Percentiles rank a stretch among this genome's conserved stretches.
Evolutionary conservation across 2,113 vertebrate species (phyloP).

Genomic region (Passer montanus): DNA sequence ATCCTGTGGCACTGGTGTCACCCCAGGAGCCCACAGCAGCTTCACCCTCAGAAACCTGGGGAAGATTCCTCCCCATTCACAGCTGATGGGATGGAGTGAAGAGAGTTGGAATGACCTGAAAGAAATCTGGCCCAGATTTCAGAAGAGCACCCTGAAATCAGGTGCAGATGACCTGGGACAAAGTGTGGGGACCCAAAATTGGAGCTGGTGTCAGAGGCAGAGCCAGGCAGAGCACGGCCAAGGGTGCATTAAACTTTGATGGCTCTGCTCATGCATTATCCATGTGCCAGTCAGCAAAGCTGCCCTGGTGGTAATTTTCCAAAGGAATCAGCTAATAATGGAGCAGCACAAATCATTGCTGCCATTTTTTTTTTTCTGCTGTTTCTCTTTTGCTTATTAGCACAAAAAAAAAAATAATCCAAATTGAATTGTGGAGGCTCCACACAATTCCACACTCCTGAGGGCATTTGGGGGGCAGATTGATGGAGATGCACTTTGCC

Average conservation of each 20-base stretch:
- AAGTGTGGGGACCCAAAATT: background rate
- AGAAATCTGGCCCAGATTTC: background rate
- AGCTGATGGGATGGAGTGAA: too few species aligned
- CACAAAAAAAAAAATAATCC: background rate
- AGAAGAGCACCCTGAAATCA: background rate
- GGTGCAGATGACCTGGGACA: background rate
- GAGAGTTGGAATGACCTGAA: background rate
- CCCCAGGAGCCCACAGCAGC: too few species aligned
- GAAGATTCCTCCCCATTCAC: too few species aligned
- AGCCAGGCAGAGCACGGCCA: background rate
- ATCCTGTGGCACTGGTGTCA: background rate
- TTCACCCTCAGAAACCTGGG: too few species aligned
- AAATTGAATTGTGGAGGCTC: background rate
- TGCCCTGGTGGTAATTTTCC: conserved; percentile 33
- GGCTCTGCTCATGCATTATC: conserved; percentile 44
- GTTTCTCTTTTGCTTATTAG: background rate
- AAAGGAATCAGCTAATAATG: background rate
- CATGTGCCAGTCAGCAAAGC: conserved; percentile 57
- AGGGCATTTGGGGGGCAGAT: background rate
- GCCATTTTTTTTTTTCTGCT: background rate
- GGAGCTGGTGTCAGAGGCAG: background rate
- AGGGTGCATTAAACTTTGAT: conserved; percentile 61
- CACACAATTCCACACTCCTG: background rate
- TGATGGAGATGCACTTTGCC: background rate
- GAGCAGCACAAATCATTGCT: background rate